Evolutionary conservation across 2,888 invertebrate genomes (phyloP).

Genomic region (Argyra leucocephala): DNA sequence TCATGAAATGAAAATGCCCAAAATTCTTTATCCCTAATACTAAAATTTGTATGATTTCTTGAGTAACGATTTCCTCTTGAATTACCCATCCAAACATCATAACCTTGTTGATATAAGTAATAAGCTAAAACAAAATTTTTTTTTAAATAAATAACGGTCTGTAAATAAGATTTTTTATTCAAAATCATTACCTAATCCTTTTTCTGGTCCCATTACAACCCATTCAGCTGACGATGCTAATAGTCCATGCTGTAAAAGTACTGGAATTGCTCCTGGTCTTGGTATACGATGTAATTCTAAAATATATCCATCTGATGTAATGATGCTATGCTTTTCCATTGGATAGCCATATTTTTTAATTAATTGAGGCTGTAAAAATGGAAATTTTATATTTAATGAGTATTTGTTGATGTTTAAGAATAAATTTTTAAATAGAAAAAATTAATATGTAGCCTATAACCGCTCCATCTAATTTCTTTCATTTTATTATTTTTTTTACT

Average conservation of each 20-base stretch:
- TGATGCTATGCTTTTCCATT: slow-evolving; percentile 49
- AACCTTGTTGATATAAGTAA: slow-evolving; percentile 22
- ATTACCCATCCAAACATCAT: slow-evolving; percentile 28
- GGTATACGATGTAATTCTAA: slow-evolving; percentile 58
- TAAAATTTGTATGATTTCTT: slow-evolving; percentile 18
- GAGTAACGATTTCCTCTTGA: slow-evolving; percentile 27
- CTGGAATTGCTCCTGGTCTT: slow-evolving; percentile 41
- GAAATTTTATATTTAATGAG: no score
- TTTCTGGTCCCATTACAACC: slow-evolving; percentile 55
- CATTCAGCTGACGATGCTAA: slow-evolving; percentile 58
- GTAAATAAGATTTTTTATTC: neutral
- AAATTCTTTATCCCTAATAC: slow-evolving; percentile 15
- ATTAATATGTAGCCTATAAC: no score
- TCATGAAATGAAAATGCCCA: slow-evolving; percentile 43
- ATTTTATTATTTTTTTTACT: no score
- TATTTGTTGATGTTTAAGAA: no score
- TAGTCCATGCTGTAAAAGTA: slow-evolving; percentile 57
- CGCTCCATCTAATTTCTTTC: no score
- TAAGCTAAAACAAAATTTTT: slow-evolving; percentile 13
- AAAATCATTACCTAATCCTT: slow-evolving; percentile 32
- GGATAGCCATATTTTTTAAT: slow-evolving; percentile 50
- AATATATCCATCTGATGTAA: slow-evolving; percentile 65
- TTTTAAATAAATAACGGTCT: neutral
- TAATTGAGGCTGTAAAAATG: slow-evolving; percentile 40
- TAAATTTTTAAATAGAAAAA: no score